These are phyloP conservation scores for Barypeithes pellucidus DNA, from an alignment of 2,888 invertebrate genomes.

Conservation along the genomic window DNA sequence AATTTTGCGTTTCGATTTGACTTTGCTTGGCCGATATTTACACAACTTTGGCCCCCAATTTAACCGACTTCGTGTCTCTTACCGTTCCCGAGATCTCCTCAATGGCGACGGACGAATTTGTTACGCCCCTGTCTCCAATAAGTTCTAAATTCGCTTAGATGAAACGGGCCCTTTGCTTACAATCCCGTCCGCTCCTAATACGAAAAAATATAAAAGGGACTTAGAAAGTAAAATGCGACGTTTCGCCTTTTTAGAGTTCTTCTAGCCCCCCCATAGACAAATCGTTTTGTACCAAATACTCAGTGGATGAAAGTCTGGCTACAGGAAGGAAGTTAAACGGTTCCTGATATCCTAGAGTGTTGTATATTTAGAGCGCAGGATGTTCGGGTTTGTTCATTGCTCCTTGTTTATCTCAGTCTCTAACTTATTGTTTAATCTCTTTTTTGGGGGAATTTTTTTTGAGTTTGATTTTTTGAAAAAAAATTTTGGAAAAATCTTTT, in stretches of 20 bases:
- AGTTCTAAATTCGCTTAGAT: no score
- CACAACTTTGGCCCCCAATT: no score
- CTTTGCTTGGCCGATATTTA: no score
- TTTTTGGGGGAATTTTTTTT: constrained; percentile 12
- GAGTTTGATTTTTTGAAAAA: background rate
- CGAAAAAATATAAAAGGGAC: constrained; percentile 20
- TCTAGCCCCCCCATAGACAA: background rate
- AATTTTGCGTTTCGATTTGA: no score
- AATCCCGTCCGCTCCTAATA: constrained; percentile 32
- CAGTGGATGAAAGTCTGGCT: constrained; percentile 14
- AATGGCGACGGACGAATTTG: no score
- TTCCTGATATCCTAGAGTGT: background rate
- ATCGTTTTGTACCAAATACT: constrained; percentile 32
- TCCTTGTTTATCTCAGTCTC: constrained; percentile 8
- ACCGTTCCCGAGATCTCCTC: no score
- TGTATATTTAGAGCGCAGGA: constrained; percentile 11
- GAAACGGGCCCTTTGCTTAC: no score
- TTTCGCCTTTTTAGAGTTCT: constrained; percentile 9
- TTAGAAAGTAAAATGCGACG: background rate
- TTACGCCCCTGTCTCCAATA: no score
- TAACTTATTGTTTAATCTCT: constrained; percentile 27
- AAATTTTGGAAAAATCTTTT: background rate
- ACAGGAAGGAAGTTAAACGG: background rate
- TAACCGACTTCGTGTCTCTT: no score
- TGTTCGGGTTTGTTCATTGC: constrained; percentile 9